Base-by-base conservation (phyloP, 2,113 vertebrate genomes). In the Clinocottus analis region DNA sequence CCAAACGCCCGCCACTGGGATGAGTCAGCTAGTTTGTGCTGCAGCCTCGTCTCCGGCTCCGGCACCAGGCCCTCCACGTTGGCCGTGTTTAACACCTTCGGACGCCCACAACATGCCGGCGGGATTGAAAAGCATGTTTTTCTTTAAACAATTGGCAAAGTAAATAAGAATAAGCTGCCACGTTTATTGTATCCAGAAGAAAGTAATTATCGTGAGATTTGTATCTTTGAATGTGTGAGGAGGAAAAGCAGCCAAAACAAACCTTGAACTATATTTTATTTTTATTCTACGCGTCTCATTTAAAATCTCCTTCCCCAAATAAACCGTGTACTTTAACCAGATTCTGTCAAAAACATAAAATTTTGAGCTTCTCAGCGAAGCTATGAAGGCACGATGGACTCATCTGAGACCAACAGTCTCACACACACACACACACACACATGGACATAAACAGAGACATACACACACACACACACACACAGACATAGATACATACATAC, bases 21-120 rank as follows among this genome's bases (percentile, higher is more conserved):
- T 10, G 72, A 85, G 85, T 88, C 90, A 85, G 74, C 2, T 68
- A 33, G 79, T 90, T 84, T 74, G 53, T 33, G 65, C 65, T 64
- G 85, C n/a, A n/a, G n/a, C n/a, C n/a, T n/a, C n/a, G n/a, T n/a
- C n/a, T n/a, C n/a, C n/a, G 61, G 82, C 86, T 80, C 25, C 1
- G 19, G 78, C 80, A 77, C 73, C n/a, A 10, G 51, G 55, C 43
- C 61, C 45, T 67, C 75, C 68, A 79, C 76, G 77, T 67, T 78
- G 75, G 31, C 47, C 13, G 17, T 59, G 72, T 87, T 81, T 61
- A 59, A 76, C n/a, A n/a, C n/a, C 53, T 19, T 7, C 9, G 45
- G 8, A 43, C 41, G 13, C 21, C 49, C 21, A n/a, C n/a, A 49
- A 47, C 45, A 4, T 1, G n/a, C n/a, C n/a, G n/a, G n/a, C n/a